These are phyloP conservation scores for Iselma pallidipennis DNA, from an alignment of 2,888 invertebrate genomes.

Conservation along the genomic window DNA sequence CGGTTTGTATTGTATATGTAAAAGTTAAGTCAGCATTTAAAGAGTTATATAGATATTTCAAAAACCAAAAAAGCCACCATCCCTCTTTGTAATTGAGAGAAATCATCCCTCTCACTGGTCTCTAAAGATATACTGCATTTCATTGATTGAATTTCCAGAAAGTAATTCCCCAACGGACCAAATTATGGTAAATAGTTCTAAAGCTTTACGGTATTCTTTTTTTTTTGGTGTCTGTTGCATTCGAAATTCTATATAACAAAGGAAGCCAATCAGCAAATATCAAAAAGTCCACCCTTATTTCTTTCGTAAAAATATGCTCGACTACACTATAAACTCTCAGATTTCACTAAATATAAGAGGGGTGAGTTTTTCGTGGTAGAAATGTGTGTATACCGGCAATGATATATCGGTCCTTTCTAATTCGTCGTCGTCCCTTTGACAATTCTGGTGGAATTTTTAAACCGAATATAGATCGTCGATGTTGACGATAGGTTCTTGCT, in stretches of 20 bases:
- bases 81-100: neutral
- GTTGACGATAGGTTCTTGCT: too few relatives aligned
- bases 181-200: neutral
- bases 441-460: neutral
- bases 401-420: neutral
- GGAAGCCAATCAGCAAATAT: neutral
- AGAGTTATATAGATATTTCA: too few relatives aligned
- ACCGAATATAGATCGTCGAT: too few relatives aligned
- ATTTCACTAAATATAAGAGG: neutral
- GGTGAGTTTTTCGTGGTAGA: neutral
- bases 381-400: too few relatives aligned
- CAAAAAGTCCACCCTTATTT: neutral
- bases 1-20: constrained; percentile 1
- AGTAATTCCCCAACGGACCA: neutral
- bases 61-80: neutral
- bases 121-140: neutral
- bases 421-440: neutral
- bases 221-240: too few relatives aligned
- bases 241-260: neutral
- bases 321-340: neutral
- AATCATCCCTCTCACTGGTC: neutral
- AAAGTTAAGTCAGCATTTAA: neutral
- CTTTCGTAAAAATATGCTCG: neutral
- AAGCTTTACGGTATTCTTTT: neutral
- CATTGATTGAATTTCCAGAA: neutral